Percentiles rank a stretch among this genome's conserved stretches.
Conservation (phyloP, 1,140 invertebrate genomes). For the Pseudomyrmex cubaensis region DNA sequence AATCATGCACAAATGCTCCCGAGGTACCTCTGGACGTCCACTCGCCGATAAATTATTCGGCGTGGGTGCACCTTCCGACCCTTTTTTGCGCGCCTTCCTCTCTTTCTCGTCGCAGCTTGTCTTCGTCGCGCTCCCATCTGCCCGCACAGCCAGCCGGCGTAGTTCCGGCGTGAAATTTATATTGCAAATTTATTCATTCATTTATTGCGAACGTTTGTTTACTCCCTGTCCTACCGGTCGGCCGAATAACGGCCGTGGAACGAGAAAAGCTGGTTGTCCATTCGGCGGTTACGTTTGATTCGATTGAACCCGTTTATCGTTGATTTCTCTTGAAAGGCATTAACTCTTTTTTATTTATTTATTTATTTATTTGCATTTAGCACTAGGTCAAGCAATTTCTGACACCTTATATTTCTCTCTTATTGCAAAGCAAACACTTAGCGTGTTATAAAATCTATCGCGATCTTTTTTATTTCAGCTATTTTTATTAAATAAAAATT, state of each 20-base stretch:
- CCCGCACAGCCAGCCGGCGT: slow-evolving; percentile 35
- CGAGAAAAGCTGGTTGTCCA: slow-evolving; percentile 1
- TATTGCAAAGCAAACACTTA: too few relatives aligned
- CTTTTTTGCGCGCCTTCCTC: slow-evolving; percentile 23
- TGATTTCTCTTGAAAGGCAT: slow-evolving; percentile 2
- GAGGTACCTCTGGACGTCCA: slow-evolving; percentile 33
- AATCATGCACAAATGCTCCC: slow-evolving; percentile 57
- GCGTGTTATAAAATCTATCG: too few relatives aligned
- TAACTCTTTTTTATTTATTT: background rate
- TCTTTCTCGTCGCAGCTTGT: background rate
- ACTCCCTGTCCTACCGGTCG: slow-evolving; percentile 52
- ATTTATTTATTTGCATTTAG: too few relatives aligned
- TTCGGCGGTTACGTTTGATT: slow-evolving; percentile 25
- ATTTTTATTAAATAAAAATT: too few relatives aligned
- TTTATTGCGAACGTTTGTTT: slow-evolving; percentile 69
- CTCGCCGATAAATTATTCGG: slow-evolving; percentile 56
- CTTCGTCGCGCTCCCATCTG: slow-evolving; percentile 13
- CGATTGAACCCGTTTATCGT: slow-evolving; percentile 37
- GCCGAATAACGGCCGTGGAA: slow-evolving; percentile 57
- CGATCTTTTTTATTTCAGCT: too few relatives aligned
- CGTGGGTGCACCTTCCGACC: slow-evolving; percentile 1
- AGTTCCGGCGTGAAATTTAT: slow-evolving; percentile 75
- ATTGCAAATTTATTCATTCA: slow-evolving; percentile 78
- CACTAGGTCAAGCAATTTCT: too few relatives aligned
- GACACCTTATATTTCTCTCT: too few relatives aligned